These are phyloP conservation scores for Rotaria sp. DNA, from an alignment of 2,888 invertebrate genomes.

Conservation along the genomic window DNA sequence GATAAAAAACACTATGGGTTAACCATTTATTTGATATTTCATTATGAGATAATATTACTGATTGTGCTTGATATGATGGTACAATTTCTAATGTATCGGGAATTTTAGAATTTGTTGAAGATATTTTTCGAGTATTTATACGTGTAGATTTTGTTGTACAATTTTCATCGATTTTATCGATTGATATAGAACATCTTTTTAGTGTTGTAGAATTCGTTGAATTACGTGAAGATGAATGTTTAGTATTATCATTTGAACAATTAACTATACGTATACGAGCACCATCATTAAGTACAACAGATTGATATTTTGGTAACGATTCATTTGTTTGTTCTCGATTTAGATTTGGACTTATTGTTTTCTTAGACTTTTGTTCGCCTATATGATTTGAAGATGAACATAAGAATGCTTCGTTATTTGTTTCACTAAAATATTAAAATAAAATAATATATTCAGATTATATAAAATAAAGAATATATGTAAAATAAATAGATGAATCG, in stretches of 20 bases:
- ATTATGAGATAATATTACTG: neutral
- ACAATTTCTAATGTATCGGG: neutral
- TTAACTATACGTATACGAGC: neutral
- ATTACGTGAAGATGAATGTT: neutral
- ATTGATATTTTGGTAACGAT: slow-evolving; percentile 3
- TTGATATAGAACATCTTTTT: neutral
- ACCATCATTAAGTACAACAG: neutral
- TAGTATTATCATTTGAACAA: neutral
- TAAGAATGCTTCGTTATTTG: neutral
- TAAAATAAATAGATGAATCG: too few species aligned
- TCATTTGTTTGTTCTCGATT: neutral
- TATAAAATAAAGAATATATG: too few species aligned
- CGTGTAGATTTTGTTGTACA: neutral
- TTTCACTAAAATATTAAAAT: neutral
- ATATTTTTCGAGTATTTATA: neutral
- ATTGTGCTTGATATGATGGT: neutral
- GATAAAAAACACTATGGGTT: neutral
- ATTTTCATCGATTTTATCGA: neutral
- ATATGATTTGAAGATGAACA: neutral
- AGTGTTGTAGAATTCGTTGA: neutral
- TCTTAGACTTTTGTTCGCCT: neutral
- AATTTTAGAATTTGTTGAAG: neutral
- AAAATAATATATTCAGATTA: too few species aligned
- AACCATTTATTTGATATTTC: neutral
- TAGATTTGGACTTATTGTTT: neutral